phyloP scores from a whole-genome alignment of 2,113 vertebrate genomes.

The Tupaia chinensis region DNA sequence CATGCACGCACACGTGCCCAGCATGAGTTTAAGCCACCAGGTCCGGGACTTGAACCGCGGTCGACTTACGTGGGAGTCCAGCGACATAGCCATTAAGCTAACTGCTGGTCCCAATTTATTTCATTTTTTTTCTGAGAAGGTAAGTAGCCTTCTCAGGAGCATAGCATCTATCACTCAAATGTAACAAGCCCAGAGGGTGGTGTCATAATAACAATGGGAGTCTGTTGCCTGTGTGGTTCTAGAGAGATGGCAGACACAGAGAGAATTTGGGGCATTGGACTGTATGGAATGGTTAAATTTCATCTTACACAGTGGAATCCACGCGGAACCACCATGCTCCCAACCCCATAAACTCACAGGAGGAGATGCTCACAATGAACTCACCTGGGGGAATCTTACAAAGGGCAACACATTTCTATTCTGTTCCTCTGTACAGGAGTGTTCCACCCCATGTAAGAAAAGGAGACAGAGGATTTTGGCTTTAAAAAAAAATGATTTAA shows the following conservation, averaged over 20 bases:
- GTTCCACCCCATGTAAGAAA: no score
- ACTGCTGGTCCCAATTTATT: no score
- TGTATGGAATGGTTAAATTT: neutral
- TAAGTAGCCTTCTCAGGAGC: conserved; percentile 39
- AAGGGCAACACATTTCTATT: no score
- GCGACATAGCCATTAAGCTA: no score
- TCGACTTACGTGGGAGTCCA: no score
- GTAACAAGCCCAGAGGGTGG: neutral
- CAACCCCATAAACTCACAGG: neutral
- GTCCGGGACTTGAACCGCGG: no score
- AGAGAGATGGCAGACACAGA: neutral
- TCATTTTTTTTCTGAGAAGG: neutral
- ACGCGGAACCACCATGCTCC: neutral
- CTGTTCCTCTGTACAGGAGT: no score
- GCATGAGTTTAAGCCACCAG: no score
- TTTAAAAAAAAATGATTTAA: neutral
- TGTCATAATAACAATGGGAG: neutral
- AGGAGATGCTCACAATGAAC: no score
- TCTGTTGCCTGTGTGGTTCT: neutral
- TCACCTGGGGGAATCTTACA: no score
- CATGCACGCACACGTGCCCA: no score
- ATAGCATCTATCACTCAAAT: neutral
- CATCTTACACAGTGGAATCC: neutral
- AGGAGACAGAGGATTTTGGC: neutral
- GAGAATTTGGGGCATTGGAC: neutral